Conservation (phyloP, 1,140 invertebrate species). For the Danaus plexippus region DNA sequence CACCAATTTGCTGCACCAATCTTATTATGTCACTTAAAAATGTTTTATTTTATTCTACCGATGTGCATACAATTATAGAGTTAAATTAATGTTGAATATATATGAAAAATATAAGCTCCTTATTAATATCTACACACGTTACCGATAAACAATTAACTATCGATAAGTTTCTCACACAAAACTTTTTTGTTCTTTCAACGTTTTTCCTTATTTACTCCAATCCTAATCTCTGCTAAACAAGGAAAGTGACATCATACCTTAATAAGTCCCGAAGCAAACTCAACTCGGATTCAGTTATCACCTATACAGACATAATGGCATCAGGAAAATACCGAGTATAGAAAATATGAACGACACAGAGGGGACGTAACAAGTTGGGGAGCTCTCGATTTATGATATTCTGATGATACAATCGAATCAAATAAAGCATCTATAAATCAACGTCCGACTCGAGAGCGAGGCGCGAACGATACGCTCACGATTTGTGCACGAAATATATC, state of each 20-base stretch:
- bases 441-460: conserved; percentile 53
- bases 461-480: conserved; percentile 37
- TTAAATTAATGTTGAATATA: too few species aligned
- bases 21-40: too few species aligned
- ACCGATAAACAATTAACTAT: too few species aligned
- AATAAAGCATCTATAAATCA: conserved; percentile 67
- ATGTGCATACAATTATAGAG: too few species aligned
- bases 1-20: too few species aligned
- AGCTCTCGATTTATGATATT: conserved; percentile 59
- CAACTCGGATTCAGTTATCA: conserved; percentile 34
- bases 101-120: too few species aligned
- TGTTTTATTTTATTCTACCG: too few species aligned
- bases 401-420: conserved; percentile 71
- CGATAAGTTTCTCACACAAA: too few species aligned
- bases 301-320: conserved; percentile 51
- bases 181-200: too few species aligned
- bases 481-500: conserved; percentile 1
- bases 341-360: conserved; percentile 42
- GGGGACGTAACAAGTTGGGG: conserved; percentile 31
- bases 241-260: conserved; percentile 10
- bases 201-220: too few species aligned
- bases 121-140: too few species aligned
- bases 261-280: conserved; percentile 21
- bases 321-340: conserved; percentile 48
- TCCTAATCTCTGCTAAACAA: not conserved